Base-by-base conservation (phyloP, 1,140 invertebrate species). In the Pectinophora gossypiella region DNA sequence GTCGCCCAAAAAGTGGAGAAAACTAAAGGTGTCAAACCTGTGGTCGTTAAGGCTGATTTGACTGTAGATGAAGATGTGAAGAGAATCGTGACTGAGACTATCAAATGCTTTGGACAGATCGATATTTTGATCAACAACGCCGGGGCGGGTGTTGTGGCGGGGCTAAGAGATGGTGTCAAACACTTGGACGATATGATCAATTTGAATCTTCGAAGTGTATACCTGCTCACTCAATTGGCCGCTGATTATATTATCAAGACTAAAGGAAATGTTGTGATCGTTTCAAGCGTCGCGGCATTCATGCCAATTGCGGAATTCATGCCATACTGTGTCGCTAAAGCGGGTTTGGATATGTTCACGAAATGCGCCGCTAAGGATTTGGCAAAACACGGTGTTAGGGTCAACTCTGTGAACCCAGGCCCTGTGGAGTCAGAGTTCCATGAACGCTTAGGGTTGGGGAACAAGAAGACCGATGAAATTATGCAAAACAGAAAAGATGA, bases 301-400 rank as follows among this genome's bases (percentile, higher is more conserved):
- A 73, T 92, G 80, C 85, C 92, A 13, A 91, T 91, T 54, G 79
- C 90, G 27, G 83, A 85, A 50, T 73, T 89, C 21, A 67, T 92
- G 35, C 87, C 92, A 0, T 95, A 95, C 62, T 91, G 90, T 61
- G 91, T 94, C 81, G 93, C 92, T 21, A 95, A 95, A 87, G 77
- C 92, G 48, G 93, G 93, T 18, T 47, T 95, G 3, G 93, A 95
- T 80, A 93, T 95, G 64, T 87, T 95, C 32, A 95, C 94, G 2
- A 81, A 90, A 57, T 93, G 91, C 48, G 55, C 83, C 13, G 90
- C 90, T 18, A 87, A 93, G 61, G 92, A 93, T 71, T 72, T 93
- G 19, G 92, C 91, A 16, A 40, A 80, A 0, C 91, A 93, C 76
- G 82, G 90, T 63, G 88, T 95, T 9, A 83, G 94, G 54, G 93